Evolutionary conservation across 2,797 vertebrate genomes (phyloP), one percentile per base, ranked within the genome.

Genomic region (Amblyraja radiata): DNA sequence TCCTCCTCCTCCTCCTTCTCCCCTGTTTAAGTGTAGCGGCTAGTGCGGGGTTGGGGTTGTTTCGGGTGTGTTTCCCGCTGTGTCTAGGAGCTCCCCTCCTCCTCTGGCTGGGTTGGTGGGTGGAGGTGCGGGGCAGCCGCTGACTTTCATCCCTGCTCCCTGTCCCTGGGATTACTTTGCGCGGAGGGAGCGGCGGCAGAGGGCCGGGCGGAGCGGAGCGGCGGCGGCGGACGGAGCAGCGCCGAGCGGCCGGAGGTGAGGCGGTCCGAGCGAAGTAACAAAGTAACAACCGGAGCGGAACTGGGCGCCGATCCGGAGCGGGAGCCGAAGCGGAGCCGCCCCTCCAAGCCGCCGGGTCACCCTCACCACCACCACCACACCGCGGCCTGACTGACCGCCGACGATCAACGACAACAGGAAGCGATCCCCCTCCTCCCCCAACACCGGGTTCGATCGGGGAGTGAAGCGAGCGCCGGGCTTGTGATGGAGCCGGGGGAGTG

Each of bases 251-350:
- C 84, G 84, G 84, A 88, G 84, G 84, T 88, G 84, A 88, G 68
- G 84, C 84, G 84, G 84, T 65, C 6, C 61, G 84, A 88, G 61
- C 61, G 14, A 88, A 88, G 83, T 88, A 88, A 88, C 84, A 88
- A 88, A 88, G 84, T 88, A 88, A 65, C 84, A 88, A 65, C 84
- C 84, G 83, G 83, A 86, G 83, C 83, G 84, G 84, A 65, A 63
- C 83, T 61, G 8, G 83, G 58, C 54, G 10, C 46, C 80, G 80
- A 25, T 54, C 6, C 79, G 39, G 39, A 32, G 36, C 36, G 14
- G 32, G 32, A 21, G 14, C 4, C 2, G 36, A 32, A 36, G 7
- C 13, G 8, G 8, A 13, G 23, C 23, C 1, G 81, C 8, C 46
- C 21, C 71, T 73, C 71, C 3, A 25, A 73, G 71, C 71, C 18